Conservation (phyloP, 1,140 invertebrate species). For the Magallana gigas region DNA sequence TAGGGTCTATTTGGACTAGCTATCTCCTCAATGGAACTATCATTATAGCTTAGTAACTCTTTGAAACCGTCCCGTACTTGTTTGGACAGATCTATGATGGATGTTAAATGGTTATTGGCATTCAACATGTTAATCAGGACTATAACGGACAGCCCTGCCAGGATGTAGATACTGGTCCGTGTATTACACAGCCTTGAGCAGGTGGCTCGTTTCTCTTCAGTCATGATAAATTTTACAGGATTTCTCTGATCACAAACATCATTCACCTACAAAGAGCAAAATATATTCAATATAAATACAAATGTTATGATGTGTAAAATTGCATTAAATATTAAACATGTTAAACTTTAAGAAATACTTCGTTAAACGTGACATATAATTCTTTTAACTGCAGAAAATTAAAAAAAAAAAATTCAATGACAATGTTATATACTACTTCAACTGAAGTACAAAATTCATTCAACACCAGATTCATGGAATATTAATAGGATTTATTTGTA, state of each 20-base stretch:
- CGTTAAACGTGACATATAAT: too few relatives aligned
- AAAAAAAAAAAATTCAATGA: too few relatives aligned
- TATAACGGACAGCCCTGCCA: background rate
- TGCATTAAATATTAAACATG: too few relatives aligned
- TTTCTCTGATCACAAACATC: background rate
- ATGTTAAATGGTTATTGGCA: slow-evolving; percentile 18
- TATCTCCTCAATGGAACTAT: background rate
- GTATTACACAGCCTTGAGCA: background rate
- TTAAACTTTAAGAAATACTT: too few relatives aligned
- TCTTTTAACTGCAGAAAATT: too few relatives aligned
- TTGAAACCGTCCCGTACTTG: background rate
- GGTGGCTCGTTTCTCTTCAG: background rate
- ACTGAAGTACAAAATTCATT: too few relatives aligned
- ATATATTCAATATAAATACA: too few relatives aligned
- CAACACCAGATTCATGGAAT: too few relatives aligned
- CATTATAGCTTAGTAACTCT: background rate
- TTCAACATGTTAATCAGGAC: slow-evolving; percentile 25
- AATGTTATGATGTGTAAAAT: too few relatives aligned
- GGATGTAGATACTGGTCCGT: background rate
- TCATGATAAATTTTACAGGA: background rate
- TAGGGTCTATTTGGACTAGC: background rate
- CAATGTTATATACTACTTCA: too few relatives aligned
- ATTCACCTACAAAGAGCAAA: background rate
- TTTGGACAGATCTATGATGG: background rate
- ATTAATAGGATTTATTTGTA: too few relatives aligned